A percentile compares a stretch with the other conserved stretches of the same genome.
phyloP scores from a whole-genome alignment of 2,797 vertebrate genomes.

The Pachyuromys duprasi region DNA sequence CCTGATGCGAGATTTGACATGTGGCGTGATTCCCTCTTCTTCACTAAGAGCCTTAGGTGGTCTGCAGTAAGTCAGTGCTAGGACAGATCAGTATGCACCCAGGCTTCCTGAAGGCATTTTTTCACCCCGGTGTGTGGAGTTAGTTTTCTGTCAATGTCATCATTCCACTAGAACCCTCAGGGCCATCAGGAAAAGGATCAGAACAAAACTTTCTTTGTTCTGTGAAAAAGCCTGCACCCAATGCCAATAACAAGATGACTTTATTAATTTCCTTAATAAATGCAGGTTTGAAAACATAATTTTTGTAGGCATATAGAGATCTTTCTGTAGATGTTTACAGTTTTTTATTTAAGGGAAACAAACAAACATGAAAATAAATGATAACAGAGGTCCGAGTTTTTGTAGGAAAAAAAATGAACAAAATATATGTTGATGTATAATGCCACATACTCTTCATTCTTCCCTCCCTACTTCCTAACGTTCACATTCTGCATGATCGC shows the following conservation, averaged over 20 bases:
- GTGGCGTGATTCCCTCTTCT: neutral
- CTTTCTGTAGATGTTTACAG: neutral
- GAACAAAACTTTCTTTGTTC: slow-evolving; percentile 34
- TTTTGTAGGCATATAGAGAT: neutral
- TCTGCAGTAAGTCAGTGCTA: neutral
- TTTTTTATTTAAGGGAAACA: neutral
- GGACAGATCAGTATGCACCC: accelerated
- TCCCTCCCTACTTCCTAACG: too few relatives aligned
- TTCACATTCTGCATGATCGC: too few relatives aligned
- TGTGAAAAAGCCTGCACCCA: neutral
- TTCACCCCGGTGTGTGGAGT: neutral
- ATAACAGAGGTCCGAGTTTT: neutral
- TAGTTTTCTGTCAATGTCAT: neutral
- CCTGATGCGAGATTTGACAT: neutral
- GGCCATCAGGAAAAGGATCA: neutral
- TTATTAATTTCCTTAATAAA: slow-evolving; percentile 25
- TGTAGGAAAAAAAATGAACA: neutral
- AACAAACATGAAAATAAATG: neutral
- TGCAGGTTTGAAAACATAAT: neutral
- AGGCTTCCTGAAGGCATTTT: neutral
- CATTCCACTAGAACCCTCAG: neutral
- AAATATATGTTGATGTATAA: neutral
- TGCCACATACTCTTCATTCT: neutral
- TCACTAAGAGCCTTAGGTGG: neutral
- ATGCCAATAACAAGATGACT: neutral